Conservation (phyloP, 2,113 vertebrate species). For the Dromas ardeola region DNA sequence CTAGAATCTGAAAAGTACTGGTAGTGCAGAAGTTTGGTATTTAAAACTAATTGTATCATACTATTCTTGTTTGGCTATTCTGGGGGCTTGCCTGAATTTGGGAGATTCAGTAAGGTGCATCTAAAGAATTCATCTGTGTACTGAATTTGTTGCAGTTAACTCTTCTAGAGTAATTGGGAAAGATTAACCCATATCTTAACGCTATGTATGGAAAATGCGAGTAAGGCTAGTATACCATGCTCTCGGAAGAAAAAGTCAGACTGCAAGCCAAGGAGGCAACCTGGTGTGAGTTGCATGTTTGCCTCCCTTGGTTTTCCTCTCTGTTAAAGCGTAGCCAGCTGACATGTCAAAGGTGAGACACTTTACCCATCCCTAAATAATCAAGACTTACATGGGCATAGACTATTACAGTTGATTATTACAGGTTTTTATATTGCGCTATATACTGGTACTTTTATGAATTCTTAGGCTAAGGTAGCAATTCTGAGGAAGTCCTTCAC, state of each 20-base stretch:
- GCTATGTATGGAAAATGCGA: not conserved
- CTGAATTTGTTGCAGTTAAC: not conserved
- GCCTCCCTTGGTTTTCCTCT: not conserved
- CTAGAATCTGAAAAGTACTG: not conserved
- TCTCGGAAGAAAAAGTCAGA: not conserved
- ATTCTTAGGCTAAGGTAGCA: not conserved
- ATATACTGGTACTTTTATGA: not conserved
- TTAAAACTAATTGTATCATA: not conserved
- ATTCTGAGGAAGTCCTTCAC: not conserved
- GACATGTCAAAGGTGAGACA: not conserved
- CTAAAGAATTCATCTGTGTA: not conserved
- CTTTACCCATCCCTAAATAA: not conserved
- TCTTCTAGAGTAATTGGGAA: not conserved
- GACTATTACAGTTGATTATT: not conserved
- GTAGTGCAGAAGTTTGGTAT: not conserved
- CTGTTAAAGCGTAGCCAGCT: not conserved
- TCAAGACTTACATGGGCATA: no score
- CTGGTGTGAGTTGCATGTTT: fast-evolving
- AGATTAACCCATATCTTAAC: not conserved
- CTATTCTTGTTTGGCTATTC: not conserved
- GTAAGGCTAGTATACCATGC: no score
- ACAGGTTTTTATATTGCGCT: not conserved
- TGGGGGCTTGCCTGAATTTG: not conserved
- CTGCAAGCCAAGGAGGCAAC: not conserved
- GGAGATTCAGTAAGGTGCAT: no score